phyloP scores from a whole-genome alignment of 2,797 vertebrate species.

The Diplodus sargus region DNA sequence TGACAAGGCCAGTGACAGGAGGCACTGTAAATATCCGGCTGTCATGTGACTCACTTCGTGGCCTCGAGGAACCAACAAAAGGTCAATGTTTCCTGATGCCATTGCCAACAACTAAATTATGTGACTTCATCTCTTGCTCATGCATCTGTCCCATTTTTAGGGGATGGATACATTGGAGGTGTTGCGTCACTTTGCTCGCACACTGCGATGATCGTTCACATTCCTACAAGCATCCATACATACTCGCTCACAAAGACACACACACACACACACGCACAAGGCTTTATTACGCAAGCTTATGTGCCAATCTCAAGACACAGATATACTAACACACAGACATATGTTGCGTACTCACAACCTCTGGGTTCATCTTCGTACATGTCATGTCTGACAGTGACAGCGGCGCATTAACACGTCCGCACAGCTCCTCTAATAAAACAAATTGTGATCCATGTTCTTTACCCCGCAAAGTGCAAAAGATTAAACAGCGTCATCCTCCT shows the following conservation, averaged over 20 bases:
- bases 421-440: conserved; percentile 39
- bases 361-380: conserved; percentile 62
- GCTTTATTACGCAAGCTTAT: conserved; percentile 40
- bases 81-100: conserved; percentile 84
- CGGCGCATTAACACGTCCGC: conserved; percentile 48
- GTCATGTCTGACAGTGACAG: conserved; percentile 68
- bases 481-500: conserved; percentile 59
- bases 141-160: conserved; percentile 68
- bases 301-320: conserved; percentile 3
- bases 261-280: neutral
- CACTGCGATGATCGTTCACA: conserved; percentile 17
- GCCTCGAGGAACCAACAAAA: conserved; percentile 80
- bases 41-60: conserved; percentile 82
- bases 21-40: conserved; percentile 82
- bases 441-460: conserved; percentile 46
- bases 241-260: neutral
- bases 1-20: conserved; percentile 84
- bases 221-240: neutral
- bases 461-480: conserved; percentile 51
- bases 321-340: conserved; percentile 22
- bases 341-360: conserved; percentile 49
- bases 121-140: conserved; percentile 78
- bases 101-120: conserved; percentile 82
- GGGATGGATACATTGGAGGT: conserved; percentile 70
- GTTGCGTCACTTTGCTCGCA: conserved; percentile 56